A percentile compares a stretch with the other conserved stretches of the same genome.
Evolutionary conservation across 1,140 invertebrate species (phyloP).

Genomic region (Drosophila subpulchrella): DNA sequence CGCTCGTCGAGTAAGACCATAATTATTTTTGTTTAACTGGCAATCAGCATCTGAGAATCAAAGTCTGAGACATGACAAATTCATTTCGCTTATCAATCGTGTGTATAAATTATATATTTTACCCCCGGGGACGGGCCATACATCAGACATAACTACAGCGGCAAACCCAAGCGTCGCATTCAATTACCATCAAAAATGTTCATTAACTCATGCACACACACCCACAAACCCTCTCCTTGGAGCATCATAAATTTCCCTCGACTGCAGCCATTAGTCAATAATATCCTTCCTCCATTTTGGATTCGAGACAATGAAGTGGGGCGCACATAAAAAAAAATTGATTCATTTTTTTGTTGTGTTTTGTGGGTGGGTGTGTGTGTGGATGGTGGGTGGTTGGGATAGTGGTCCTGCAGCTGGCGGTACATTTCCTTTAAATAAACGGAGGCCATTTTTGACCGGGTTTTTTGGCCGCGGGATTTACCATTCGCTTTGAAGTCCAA

Average conservation of each 20-base stretch:
- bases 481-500: conserved; percentile 38
- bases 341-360: conserved; percentile 20
- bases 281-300: conserved; percentile 33
- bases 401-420: conserved; percentile 3
- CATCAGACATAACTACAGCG: conserved; percentile 42
- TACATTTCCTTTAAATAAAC: conserved; percentile 39
- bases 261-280: conserved; percentile 52
- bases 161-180: conserved; percentile 36
- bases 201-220: conserved; percentile 37
- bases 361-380: background rate
- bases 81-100: conserved; percentile 41
- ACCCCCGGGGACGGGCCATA: conserved; percentile 12
- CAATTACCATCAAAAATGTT: conserved; percentile 60
- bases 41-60: conserved; percentile 36
- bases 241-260: conserved; percentile 48
- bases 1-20: background rate
- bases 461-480: conserved; percentile 42
- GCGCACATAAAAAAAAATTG: conserved; percentile 20
- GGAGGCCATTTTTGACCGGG: conserved; percentile 38
- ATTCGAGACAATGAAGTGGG: conserved; percentile 35
- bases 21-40: conserved; percentile 33
- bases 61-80: conserved; percentile 39
- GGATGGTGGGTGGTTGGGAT: conserved; percentile 12
- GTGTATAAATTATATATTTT: conserved; percentile 45
- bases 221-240: conserved; percentile 5